Conservation (phyloP, 2,888 invertebrate species). For the Hyposoter didymator region DNA sequence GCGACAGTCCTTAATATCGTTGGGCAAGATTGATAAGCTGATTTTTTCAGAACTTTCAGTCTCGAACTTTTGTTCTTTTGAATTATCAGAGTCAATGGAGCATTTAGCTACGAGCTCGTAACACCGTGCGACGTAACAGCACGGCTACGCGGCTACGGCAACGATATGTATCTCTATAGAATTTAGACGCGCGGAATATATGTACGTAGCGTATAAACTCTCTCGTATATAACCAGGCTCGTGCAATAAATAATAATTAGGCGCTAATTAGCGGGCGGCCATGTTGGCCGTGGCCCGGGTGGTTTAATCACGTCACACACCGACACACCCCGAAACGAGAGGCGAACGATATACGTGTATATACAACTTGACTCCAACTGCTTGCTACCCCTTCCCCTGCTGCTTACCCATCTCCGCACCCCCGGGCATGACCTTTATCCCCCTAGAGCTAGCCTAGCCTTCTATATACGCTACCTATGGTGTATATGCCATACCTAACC, state of each 20-base stretch:
- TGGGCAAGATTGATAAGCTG: background rate
- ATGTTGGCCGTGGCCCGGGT: conserved; percentile 76
- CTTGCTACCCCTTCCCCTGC: conserved; percentile 51
- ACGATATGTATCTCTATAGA: conserved; percentile 1
- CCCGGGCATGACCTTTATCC: conserved; percentile 59
- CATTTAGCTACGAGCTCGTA: conserved; percentile 26
- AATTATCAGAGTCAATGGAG: conserved; percentile 20
- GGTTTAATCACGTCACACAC: conserved; percentile 80
- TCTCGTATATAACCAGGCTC: conserved; percentile 51
- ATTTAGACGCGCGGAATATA: conserved; percentile 5
- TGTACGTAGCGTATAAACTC: conserved; percentile 5
- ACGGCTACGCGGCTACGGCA: background rate
- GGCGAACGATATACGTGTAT: conserved; percentile 38
- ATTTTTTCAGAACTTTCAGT: background rate
- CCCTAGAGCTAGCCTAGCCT: conserved; percentile 44
- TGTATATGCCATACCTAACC: conserved; percentile 38
- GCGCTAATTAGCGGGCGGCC: conserved; percentile 81
- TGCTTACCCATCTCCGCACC: conserved; percentile 60
- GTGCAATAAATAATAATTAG: conserved; percentile 83
- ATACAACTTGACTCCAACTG: conserved; percentile 25
- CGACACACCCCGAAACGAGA: conserved; percentile 68
- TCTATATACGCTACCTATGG: conserved; percentile 9
- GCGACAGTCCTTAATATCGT: background rate
- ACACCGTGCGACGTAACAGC: conserved; percentile 2
- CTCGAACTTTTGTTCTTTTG: background rate